Evolutionary conservation across 2,797 vertebrate species (phyloP), one percentile per base, ranked within the genome.

Genomic region (Mareca strepera): DNA sequence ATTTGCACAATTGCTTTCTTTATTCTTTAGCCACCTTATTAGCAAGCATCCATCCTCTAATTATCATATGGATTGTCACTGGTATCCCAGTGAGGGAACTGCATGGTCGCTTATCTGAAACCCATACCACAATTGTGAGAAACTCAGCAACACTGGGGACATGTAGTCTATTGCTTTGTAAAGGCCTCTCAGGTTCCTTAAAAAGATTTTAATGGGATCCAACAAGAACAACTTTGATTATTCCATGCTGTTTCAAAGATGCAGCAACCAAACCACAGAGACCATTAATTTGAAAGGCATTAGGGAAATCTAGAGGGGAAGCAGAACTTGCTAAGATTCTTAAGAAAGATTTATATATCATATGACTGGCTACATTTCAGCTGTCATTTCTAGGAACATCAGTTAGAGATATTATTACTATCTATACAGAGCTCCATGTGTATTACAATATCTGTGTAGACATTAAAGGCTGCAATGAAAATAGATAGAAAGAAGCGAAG

Each of bases 341-440:
- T 52, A 82, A 84, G 35, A 58, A 79, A 90, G 87, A 96, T 83
- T 93, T 90, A 59, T 81, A 48, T 86, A 86, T 82, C 94, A 94
- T 62, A 90, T 37, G n/a, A 82, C 46, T 82, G 46, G 43, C 70
- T 76, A 2, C 78, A 90, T 90, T 94, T 96, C 89, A 93, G 56
- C 85, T 95, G 89, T 92, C 94, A 64, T 70, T 84, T 84, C 70
- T 66, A 83, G 74, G 77, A 86, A 91, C 7, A 12, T 95, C 81
- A 60, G 39, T 18, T 91, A 56, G 35, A 92, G 60, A 79, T 68
- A 64, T 17, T 80, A 53, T 90, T 91, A 33, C 50, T 82, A 44
- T 23, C 56, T 74, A 58, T 76, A 81, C 43, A 79, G 16, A 92
- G 17, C 23, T 44, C 50, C 69, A 41, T 3, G 83, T 39, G 22